These are phyloP conservation scores for Xanthorhoe designata DNA, from an alignment of 2,888 invertebrate genomes.

Conservation along the genomic window DNA sequence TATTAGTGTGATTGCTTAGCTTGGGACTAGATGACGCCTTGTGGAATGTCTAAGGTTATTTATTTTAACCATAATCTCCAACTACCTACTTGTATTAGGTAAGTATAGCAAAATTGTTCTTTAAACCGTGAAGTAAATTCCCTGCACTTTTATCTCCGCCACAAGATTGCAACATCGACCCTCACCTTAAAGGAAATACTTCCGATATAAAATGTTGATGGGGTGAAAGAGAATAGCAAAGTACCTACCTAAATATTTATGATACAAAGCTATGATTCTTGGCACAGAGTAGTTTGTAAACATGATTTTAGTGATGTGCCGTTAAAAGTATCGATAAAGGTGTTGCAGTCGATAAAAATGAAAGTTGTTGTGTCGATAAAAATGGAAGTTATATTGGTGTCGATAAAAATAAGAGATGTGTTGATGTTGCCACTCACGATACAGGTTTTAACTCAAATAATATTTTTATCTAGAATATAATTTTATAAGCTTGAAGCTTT, in stretches of 20 bases:
- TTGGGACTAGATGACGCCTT: too few relatives aligned
- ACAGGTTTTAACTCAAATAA: too few relatives aligned
- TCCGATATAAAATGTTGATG: slow-evolving; percentile 27
- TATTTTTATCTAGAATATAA: too few relatives aligned
- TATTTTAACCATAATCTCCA: not conserved
- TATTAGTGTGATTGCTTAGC: too few relatives aligned
- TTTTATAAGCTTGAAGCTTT: too few relatives aligned
- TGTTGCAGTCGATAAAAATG: not conserved
- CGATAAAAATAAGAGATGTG: too few relatives aligned
- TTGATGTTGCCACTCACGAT: too few relatives aligned
- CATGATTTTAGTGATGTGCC: slow-evolving; percentile 35
- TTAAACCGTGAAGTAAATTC: not conserved
- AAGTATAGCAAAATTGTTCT: not conserved
- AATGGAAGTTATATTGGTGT: too few relatives aligned
- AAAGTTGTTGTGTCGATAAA: too few relatives aligned
- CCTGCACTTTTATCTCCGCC: slow-evolving; percentile 13
- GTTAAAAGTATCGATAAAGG: slow-evolving; percentile 12
- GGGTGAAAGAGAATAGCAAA: slow-evolving; percentile 33
- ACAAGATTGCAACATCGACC: slow-evolving; percentile 15
- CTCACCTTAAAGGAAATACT: not conserved
- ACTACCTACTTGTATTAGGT: not conserved
- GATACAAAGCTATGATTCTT: slow-evolving; percentile 34
- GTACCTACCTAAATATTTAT: slow-evolving; percentile 36
- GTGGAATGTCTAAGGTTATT: too few relatives aligned
- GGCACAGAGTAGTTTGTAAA: slow-evolving; percentile 29